A percentile compares a stretch with the other conserved stretches of the same genome.
Evolutionary conservation across 2,113 vertebrate species (phyloP).

Genomic region (Sinocyclocheilus anophthalmus): DNA sequence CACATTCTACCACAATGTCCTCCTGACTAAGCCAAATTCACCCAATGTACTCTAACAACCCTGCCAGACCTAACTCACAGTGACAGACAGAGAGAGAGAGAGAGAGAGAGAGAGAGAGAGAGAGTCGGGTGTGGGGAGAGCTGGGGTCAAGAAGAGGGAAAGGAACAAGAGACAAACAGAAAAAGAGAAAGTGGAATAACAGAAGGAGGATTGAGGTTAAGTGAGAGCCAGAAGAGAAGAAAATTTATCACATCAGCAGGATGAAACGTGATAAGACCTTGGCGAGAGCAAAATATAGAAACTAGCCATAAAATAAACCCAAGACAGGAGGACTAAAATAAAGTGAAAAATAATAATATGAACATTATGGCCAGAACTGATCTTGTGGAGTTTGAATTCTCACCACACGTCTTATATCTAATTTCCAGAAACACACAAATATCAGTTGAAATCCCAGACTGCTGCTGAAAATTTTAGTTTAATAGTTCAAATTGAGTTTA

Average conservation of each 20-base stretch:
- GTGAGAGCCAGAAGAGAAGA: conserved; percentile 16
- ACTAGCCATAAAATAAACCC: conserved; percentile 7
- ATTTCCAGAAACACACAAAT: conserved; percentile 2
- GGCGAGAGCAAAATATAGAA: conserved; percentile 13
- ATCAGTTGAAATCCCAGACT: background rate
- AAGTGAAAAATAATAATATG: conserved; percentile 12
- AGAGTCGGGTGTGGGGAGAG: background rate
- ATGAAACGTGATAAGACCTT: background rate
- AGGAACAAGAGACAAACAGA: background rate
- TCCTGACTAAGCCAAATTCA: conserved; percentile 50
- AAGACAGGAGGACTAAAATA: conserved; percentile 6
- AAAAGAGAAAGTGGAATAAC: conserved; percentile 13
- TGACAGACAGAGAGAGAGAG: conserved; percentile 30
- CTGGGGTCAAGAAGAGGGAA: conserved; percentile 29
- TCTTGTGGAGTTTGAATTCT: background rate
- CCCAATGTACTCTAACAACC: conserved; percentile 48
- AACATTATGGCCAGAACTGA: background rate
- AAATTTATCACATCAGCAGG: conserved; percentile 17
- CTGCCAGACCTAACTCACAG: conserved; percentile 44
- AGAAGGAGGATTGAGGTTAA: background rate
- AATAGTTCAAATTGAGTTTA: background rate
- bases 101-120: background rate
- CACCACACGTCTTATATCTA: background rate
- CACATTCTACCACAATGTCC: conserved; percentile 53
- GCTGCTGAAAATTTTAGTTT: background rate